Base-by-base conservation (phyloP, 2,113 vertebrate genomes). In the Elanus axillaris region DNA sequence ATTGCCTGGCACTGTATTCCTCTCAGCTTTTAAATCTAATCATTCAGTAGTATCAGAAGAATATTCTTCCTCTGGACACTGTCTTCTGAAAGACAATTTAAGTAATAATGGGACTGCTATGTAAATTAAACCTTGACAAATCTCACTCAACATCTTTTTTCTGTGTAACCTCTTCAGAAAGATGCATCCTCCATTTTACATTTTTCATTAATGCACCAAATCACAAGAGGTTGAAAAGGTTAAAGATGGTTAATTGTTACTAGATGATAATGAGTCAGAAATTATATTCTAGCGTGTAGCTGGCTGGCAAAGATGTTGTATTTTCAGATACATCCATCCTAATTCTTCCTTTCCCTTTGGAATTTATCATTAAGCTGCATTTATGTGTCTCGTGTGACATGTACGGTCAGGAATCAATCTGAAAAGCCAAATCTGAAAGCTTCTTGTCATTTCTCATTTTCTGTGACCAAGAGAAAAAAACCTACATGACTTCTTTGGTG, bases 201-300 rank as follows among this genome's bases (percentile, higher is more conserved):
- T 78, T 94, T 96, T 93, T 94, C 94, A 96, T 97, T 96, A 97
- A 97, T 52, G 43, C 36, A 77, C 58, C 81, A 94, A 85, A 94
- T 90, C 96, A 97, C 68, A 78, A 43, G 81, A 96, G 84, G 93
- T 85, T 96, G 92, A 89, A 95, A 97, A 97, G 96, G 94, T 97
- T 97, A 96, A 97, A 97, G 94, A 93, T 88, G 88, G 86, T 96
- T 97, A 97, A 98, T 97, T 97, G 94, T 93, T 94, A 58, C 60
- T 94, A 88, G 74, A 90, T 92, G 68, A 96, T 95, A 96, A 98
- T 95, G 88, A 93, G 93, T 52, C 76, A 89, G 88, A 96, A 93
- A 92, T 36, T 13, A 88, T 36, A 92, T 89, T 92, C 64, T 67
- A 77, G 50, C 47, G 73, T 58, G 67, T 84, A 93, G 29, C 56